phyloP scores from a whole-genome alignment of 2,888 invertebrate genomes.

The Chouioia cunea region DNA sequence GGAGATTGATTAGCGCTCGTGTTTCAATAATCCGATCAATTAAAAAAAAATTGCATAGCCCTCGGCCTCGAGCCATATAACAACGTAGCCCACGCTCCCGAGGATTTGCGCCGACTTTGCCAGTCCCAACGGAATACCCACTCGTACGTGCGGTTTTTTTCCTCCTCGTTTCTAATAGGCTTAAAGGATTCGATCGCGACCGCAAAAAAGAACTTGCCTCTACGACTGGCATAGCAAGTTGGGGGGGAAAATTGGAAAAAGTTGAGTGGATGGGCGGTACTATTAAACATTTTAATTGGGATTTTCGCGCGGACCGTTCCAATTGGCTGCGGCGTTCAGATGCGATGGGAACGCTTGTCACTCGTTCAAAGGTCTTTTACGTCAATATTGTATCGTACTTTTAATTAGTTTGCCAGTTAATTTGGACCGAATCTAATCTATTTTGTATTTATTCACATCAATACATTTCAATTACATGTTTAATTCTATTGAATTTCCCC shows the following conservation, averaged over 20 bases:
- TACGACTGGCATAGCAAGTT: slow-evolving; percentile 36
- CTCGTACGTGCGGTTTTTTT: slow-evolving; percentile 46
- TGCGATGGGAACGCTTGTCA: neutral
- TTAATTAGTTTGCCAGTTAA: no score
- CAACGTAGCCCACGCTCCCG: slow-evolving; percentile 33
- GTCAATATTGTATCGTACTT: no score
- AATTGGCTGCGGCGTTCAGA: slow-evolving; percentile 8
- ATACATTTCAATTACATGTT: no score
- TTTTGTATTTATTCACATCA: no score
- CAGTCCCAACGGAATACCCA: slow-evolving; percentile 8
- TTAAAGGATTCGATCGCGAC: slow-evolving; percentile 62
- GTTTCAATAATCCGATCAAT: slow-evolving; percentile 48
- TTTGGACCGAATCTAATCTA: no score
- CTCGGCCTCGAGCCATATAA: slow-evolving; percentile 17
- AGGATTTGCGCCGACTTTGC: slow-evolving; percentile 40
- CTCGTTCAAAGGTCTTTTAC: slow-evolving; percentile 26
- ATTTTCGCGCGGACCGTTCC: slow-evolving; percentile 50
- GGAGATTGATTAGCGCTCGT: slow-evolving; percentile 47
- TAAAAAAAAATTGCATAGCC: slow-evolving; percentile 49
- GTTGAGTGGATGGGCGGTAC: slow-evolving; percentile 55
- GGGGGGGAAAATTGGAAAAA: slow-evolving; percentile 48
- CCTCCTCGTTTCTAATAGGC: slow-evolving; percentile 61
- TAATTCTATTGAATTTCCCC: no score
- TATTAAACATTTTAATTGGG: slow-evolving; percentile 66
- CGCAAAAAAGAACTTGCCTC: slow-evolving; percentile 32